Evolutionary conservation across 2,888 invertebrate genomes (phyloP), one percentile per base, ranked within the genome.

Genomic region (Panopea generosa): DNA sequence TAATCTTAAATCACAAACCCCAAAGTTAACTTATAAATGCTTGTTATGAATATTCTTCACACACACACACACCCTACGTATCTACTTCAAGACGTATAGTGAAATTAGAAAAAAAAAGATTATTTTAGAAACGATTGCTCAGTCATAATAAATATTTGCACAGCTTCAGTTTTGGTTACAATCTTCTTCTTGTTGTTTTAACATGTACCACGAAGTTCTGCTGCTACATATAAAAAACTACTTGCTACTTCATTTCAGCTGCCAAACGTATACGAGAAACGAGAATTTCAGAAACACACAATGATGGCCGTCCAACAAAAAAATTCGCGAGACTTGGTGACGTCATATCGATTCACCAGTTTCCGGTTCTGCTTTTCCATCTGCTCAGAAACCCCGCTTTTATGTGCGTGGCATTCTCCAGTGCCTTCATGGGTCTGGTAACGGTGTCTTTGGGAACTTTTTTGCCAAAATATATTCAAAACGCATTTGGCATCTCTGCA

Each of bases 381-480:
- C 82, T 90, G 11, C 55, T 88, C 52, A 65, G 80, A 60, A 90
- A 90, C 57, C 90, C 90, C 3, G 85, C 86, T 33, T 93, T 96
- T 62, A 94, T 95, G 82, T 94, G 94, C 78, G 95, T 96, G 90
- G 95, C 95, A 38, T 91, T 95, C 2, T 94, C 95, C 40, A 95
- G 94, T 1, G 94, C 95, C 16, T 95, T 95, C 84, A 75, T 81
- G 65, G 85, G 83, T n/a, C 66, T 87, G 24, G 78, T 86, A 7
- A 73, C 88, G 14, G 80, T 87, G 0, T 95, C 95, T 0, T 95
- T 95, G 84, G 95, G 95, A 88, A 96, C 95, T 11, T 96, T 95
- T 89, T 93, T 96, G 85, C 95, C 95, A 7, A 96, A 96, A 89
- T 96, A 96, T 90, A 94, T 96, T 88, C 96, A 96, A 92, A 95